Base-by-base conservation (phyloP, 2,113 vertebrate genomes). In the Hyla sarda region DNA sequence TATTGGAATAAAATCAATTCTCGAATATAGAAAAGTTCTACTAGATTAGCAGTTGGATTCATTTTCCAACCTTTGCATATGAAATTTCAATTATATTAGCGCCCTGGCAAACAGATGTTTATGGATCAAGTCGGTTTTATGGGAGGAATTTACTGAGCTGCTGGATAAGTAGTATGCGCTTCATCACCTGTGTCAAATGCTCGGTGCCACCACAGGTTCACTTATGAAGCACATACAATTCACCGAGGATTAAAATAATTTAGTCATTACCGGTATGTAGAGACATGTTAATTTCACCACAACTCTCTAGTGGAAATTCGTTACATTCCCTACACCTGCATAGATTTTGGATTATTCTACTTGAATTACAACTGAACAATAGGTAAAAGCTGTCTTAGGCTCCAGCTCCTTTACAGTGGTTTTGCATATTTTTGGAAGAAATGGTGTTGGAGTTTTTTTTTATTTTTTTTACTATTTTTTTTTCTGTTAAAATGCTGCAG, bases 31-130 rank as follows among this genome's bases (percentile, higher is more conserved):
- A 62, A 81, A 80, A 83, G 30, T 72, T 72, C 30, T 71, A 16
- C 48, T 54, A 34, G 30, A 73, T 72, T 47, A 34, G 28, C 65
- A 56, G 28, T 47, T 19, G 50, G 78, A 62, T 81, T 81, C 34
- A 81, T 83, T 72, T 83, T 71, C 48, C 28, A 72, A 54, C 82
- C 47, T 73, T 72, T 83, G 82, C 48, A 83, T 54, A 83, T 72
- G 73, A 72, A 73, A 54, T 54, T 83, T 83, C 82, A 83, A 73
- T 72, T 73, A 83, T 37, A 83, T 52, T 37, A 25, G 30, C 11
- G 32, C 67, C 82, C 60, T 25, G 47, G 34, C 47, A 83, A 72
- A 83, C 82, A 72, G 47, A 54, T 83, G 82, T 83, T 83, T 62
- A 81, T 62, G 78, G 78, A 81, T 81, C 56, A 62, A 81, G 78